Percentiles rank a stretch among this genome's conserved stretches.
phyloP scores from a whole-genome alignment of 2,797 vertebrate genomes.

The Rhabdophis nuchalis region DNA sequence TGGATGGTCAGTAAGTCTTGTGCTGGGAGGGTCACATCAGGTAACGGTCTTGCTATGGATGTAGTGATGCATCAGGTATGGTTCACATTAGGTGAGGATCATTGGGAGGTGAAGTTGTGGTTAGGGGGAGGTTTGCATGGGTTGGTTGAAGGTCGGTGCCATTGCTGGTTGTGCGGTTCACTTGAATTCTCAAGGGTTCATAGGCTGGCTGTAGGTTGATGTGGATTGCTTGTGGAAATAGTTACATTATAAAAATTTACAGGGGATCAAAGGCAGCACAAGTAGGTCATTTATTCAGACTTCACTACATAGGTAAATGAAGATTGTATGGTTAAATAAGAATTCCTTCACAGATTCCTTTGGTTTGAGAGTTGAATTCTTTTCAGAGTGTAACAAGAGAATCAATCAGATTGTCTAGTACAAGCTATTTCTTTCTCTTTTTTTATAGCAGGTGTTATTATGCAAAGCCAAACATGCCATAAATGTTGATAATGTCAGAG shows the following conservation, averaged over 20 bases:
- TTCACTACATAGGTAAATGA: not conserved
- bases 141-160: not conserved
- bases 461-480: constrained; percentile 55
- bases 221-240: not conserved
- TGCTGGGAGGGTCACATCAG: not conserved
- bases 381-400: not conserved
- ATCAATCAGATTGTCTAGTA: constrained; percentile 42
- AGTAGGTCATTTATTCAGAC: not conserved
- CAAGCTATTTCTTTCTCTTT: not conserved
- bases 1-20: not conserved
- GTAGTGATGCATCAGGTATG: not conserved
- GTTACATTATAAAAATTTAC: not conserved
- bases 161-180: not conserved
- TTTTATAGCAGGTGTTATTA: constrained; percentile 37
- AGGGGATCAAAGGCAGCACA: not conserved
- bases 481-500: constrained; percentile 60
- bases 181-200: not conserved
- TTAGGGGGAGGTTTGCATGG: not conserved
- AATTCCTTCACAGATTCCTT: not conserved
- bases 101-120: not conserved
- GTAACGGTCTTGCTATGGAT: not conserved
- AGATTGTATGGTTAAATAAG: not conserved
- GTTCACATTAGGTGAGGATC: not conserved
- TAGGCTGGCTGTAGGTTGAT: not conserved
- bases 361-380: not conserved